Conservation (phyloP, 2,113 vertebrate species). For the Lepisosteus osseus region DNA sequence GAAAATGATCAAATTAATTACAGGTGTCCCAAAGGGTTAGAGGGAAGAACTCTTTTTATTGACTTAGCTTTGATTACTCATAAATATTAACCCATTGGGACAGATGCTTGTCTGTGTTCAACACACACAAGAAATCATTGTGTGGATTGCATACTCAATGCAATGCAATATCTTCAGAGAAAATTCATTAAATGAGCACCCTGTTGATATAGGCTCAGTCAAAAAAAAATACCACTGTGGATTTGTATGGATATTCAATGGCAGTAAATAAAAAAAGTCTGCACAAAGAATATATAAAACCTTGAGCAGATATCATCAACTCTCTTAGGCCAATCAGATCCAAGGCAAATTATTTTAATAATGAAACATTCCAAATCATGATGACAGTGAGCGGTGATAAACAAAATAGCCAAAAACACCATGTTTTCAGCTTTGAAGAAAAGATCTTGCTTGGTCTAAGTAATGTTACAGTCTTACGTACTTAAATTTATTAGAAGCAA, state of each 20-base stretch:
- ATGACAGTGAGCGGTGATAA: too few relatives aligned
- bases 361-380: too few relatives aligned
- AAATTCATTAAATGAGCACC: conserved; percentile 8
- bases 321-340: too few relatives aligned
- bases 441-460: too few relatives aligned
- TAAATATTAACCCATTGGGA: conserved; percentile 22
- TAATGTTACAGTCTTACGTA: too few relatives aligned
- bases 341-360: too few relatives aligned
- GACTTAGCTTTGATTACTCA: conserved; percentile 60
- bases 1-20: conserved; percentile 80
- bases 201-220: not conserved
- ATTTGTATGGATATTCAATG: not conserved
- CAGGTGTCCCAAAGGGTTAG: conserved; percentile 64
- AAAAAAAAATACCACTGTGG: not conserved
- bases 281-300: too few relatives aligned
- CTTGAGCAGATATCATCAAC: too few relatives aligned
- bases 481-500: too few relatives aligned
- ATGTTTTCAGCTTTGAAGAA: too few relatives aligned
- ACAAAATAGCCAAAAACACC: too few relatives aligned
- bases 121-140: not conserved
- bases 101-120: not conserved
- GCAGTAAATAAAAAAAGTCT: not conserved
- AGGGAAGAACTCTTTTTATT: conserved; percentile 56
- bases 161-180: not conserved
- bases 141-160: not conserved